Base-by-base conservation (phyloP, 1,140 invertebrate genomes). In the Plutomurus gul region DNA sequence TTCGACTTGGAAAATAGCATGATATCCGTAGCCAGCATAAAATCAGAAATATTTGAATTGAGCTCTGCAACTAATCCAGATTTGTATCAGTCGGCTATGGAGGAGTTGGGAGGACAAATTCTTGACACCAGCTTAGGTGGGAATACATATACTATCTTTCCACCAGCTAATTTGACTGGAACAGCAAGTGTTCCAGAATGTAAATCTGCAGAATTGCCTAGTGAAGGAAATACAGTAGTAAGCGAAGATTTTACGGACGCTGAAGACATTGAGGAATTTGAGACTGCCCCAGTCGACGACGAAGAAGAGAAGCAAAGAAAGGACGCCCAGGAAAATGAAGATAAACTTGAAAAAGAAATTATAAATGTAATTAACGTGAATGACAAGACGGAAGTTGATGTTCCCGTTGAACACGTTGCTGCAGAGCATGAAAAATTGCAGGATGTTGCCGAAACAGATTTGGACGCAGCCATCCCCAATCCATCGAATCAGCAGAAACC, bases 21-120 rank as follows among this genome's bases (percentile, higher is more conserved):
- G 90, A 87, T 94, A 8, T 95, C 94, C 75, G 92, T 95, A 1
- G 92, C 92, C 0, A 95, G 93, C 84, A 93, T 95, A 37, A 91
- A 91, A 13, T 94, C 92, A 1, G 93, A 94, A 86, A 88, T 92
- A 5, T 91, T 90, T 0, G 93, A 94, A 79, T 5, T 78, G 0
- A 37, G 39, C 13, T 43, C 51, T 49, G 33, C 39, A 18, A 49
- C 80, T 70, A 75, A 51, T n/a, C 56, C 56, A 2, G 65, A 75
- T 10, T 10, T 81, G 16, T 81, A 73, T 39, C 47, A 74, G 6
- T 81, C 80, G 1, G 73, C 78, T 0, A 56, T 79, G 22, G 49
- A 75, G 16, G 78, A 79, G 43, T 27, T 70, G 1, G 33, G 16
- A 74, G 39, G 27, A 36, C n/a, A 77, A 5, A 30, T 43, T 46